Base-by-base conservation (phyloP, 2,797 vertebrate genomes). In the Melanotaenia trifasciata region DNA sequence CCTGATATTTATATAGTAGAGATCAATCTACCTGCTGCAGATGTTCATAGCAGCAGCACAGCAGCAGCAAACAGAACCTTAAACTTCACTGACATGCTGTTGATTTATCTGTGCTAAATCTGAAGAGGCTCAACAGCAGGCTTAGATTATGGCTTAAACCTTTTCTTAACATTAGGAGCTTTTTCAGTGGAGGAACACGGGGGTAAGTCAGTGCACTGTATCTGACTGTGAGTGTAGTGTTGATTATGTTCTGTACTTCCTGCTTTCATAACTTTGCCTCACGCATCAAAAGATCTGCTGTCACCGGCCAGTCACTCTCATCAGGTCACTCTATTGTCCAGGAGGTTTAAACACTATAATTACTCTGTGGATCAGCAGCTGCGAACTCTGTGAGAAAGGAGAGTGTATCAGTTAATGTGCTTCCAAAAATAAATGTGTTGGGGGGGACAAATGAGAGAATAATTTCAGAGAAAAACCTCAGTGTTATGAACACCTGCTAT, bases 251-350 rank as follows among this genome's bases (percentile, higher is more conserved):
- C 75, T 81, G 83, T 72, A 81, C 84, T 89, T 91, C 90, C 85
- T 92, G 93, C 87, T 94, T 90, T 91, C 72, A 89, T 92, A 94
- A 90, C 89, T 93, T 93, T 47, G 72, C 67, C 76, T 92, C 90
- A 93, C 84, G 90, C 90, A 81, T 91, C 88, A 90, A 80, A 74
- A 88, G 72, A 76, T 47, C 77, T 82, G 70, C 72, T 80, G 70
- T 73, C 79, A 74, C 86, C 76, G 85, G 84, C 72, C 84, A 36
- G 66, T 74, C 67, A 47, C 64, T 61, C 72, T 73, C 73, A 83
- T 78, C 72, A 40, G 60, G 28, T 60, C 63, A 60, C 57, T 59
- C 45, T 38, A 24, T 58, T 51, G 33, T 61, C 51, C 81, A 83
- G 87, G 70, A 83, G 74, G 73, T 84, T 81, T 68, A 70, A 85